phyloP scores from a whole-genome alignment of 2,113 vertebrate species.

The Psettodes erumei region DNA sequence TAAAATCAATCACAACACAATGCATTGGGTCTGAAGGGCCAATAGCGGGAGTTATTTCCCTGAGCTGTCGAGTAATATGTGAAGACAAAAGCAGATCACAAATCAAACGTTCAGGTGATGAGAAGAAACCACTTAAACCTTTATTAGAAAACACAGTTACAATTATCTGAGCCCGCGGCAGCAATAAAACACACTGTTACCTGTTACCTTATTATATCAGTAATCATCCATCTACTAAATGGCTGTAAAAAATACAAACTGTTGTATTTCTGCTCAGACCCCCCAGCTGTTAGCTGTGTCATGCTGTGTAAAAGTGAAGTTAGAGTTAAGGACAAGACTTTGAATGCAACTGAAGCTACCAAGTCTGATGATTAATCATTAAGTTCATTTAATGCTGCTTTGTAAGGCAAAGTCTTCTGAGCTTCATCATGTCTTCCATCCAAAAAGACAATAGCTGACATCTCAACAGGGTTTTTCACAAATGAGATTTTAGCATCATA shows the following conservation, averaged over 20 bases:
- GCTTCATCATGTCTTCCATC: background rate
- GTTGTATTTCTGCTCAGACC: background rate
- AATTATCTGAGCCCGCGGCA: background rate
- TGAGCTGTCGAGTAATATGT: background rate
- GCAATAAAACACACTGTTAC: conserved; percentile 10
- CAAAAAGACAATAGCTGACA: background rate
- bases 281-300: background rate
- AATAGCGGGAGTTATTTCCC: background rate
- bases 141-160: background rate
- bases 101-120: background rate
- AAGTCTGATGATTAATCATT: background rate
- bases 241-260: background rate
- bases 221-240: background rate
- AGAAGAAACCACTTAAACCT: background rate
- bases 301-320: conserved; percentile 5
- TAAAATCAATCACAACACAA: background rate
- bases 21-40: background rate
- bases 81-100: background rate
- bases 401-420: background rate
- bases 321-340: background rate
- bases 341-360: background rate
- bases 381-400: background rate
- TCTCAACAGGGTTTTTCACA: background rate
- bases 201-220: background rate
- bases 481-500: background rate